A percentile compares a stretch with the other conserved stretches of the same genome.
Conservation (phyloP, 1,140 invertebrate species). For the Drosophila bocqueti region DNA sequence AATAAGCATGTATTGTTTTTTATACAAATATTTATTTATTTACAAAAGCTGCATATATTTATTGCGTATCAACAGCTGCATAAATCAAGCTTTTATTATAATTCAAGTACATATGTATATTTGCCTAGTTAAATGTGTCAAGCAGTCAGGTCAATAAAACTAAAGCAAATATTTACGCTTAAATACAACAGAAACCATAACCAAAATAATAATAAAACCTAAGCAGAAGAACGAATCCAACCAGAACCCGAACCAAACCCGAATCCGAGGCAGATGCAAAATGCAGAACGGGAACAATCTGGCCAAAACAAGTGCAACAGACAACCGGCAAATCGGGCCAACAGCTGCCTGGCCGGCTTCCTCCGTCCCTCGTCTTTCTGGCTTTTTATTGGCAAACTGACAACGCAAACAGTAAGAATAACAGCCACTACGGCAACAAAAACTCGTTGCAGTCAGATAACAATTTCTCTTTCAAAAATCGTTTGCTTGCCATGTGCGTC, state of each 20-base stretch:
- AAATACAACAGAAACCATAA: constrained; percentile 48
- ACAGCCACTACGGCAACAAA: constrained; percentile 30
- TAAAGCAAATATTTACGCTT: constrained; percentile 48
- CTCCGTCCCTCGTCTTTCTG: not conserved
- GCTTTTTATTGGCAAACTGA: constrained; percentile 22
- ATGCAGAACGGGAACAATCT: constrained; percentile 48
- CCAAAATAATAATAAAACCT: constrained; percentile 29
- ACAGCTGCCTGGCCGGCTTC: constrained; percentile 15
- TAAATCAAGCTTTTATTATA: constrained; percentile 41
- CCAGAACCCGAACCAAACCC: constrained; percentile 23
- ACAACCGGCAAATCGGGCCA: constrained; percentile 57
- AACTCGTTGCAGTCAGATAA: constrained; percentile 57
- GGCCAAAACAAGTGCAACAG: constrained; percentile 69
- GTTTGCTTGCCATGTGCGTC: constrained; percentile 8
- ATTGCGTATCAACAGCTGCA: constrained; percentile 6
- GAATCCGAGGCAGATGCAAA: constrained; percentile 29
- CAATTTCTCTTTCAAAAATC: constrained; percentile 19
- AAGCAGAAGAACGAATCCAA: constrained; percentile 37
- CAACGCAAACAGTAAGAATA: constrained; percentile 29
- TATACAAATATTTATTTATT: constrained; percentile 15
- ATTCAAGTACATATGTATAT: constrained; percentile 13
- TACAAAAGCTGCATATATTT: constrained; percentile 11
- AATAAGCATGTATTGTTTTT: not conserved
- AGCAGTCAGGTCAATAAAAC: not conserved
- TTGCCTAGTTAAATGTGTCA: constrained; percentile 4